Conservation (phyloP, 2,797 vertebrate genomes). For the Bucorvus abyssinicus region DNA sequence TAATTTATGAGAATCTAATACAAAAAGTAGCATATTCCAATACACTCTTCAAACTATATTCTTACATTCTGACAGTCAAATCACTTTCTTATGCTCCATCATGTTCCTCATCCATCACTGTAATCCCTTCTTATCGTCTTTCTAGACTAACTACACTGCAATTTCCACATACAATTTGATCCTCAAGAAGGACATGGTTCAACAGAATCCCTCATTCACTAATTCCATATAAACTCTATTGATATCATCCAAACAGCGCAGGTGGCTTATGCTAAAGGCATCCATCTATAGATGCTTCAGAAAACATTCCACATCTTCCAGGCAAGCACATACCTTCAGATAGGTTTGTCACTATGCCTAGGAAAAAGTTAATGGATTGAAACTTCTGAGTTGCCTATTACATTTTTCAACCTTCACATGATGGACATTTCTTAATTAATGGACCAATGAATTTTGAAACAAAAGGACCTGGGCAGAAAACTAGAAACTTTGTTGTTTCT, state of each 20-base stretch:
- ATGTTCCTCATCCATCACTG: not conserved
- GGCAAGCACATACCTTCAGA: not conserved
- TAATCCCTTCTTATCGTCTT: not conserved
- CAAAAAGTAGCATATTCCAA: not conserved
- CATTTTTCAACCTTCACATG: not conserved
- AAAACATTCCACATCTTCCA: not conserved
- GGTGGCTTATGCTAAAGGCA: not conserved
- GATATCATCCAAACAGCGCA: not conserved
- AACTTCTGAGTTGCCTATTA: not conserved
- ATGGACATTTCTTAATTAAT: not conserved
- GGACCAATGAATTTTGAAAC: not conserved
- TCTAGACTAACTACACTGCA: not conserved
- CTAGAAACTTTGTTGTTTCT: not conserved
- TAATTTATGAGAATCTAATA: not conserved
- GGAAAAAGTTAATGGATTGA: not conserved
- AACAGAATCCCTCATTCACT: not conserved
- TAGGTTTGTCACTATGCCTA: not conserved
- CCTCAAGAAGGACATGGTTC: not conserved
- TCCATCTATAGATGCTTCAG: rapidly evolving
- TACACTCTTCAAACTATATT: not conserved
- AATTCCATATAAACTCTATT: not conserved
- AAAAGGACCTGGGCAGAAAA: not conserved
- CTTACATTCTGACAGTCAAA: not conserved
- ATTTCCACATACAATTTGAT: not conserved
- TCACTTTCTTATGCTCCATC: not conserved